These are phyloP conservation scores for Archaeoteleia sp. DNA, from an alignment of 2,888 invertebrate genomes.

Conservation along the genomic window DNA sequence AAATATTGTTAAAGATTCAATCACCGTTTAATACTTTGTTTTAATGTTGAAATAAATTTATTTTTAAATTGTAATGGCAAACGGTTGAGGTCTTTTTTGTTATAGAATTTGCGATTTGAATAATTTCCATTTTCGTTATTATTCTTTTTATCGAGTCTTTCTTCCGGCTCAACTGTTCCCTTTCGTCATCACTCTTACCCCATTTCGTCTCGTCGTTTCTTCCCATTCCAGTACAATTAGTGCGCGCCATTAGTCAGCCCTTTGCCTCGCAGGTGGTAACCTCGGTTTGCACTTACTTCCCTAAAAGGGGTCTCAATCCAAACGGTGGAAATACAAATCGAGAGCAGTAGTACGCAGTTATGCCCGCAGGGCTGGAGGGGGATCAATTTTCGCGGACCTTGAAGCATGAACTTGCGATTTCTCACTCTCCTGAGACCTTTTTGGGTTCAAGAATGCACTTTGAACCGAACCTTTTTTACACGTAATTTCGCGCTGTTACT, in stretches of 20 bases:
- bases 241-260: conserved; percentile 71
- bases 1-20: too few species aligned
- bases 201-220: conserved; percentile 30
- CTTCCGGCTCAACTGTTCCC: conserved; percentile 43
- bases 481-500: conserved; percentile 9
- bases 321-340: conserved; percentile 47
- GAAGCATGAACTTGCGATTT: conserved; percentile 43
- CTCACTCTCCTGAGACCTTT: conserved; percentile 28
- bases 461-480: conserved; percentile 4
- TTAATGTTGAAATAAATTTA: too few species aligned
- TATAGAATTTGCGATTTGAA: too few species aligned
- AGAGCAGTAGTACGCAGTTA: conserved; percentile 16
- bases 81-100: too few species aligned
- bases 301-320: conserved; percentile 38
- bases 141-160: too few species aligned
- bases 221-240: conserved; percentile 65
- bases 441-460: conserved; percentile 19
- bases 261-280: conserved; percentile 47
- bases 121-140: too few species aligned
- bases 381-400: conserved; percentile 44
- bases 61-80: too few species aligned
- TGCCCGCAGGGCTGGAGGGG: conserved; percentile 19
- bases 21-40: too few species aligned
- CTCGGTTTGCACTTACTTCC: conserved; percentile 43
- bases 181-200: conserved; percentile 41